Percentiles rank a stretch among this genome's conserved stretches.
Evolutionary conservation across 2,888 invertebrate genomes (phyloP).

Genomic region (Mimumesa dahlbomi): DNA sequence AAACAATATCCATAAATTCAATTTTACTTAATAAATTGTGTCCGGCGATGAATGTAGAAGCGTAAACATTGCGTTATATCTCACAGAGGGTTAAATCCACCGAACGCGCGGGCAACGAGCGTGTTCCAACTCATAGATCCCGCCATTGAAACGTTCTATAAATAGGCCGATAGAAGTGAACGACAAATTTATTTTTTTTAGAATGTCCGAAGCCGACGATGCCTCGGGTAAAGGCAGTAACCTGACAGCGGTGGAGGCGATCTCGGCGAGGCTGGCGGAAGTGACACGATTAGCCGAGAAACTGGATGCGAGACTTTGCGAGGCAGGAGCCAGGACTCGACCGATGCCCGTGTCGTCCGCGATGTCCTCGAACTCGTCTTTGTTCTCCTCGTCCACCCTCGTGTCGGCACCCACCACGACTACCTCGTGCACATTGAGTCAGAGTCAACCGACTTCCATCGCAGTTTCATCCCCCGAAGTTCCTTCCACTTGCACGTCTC

Average conservation of each 20-base stretch:
- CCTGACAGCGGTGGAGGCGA: slow-evolving; percentile 85
- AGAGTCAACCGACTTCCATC: slow-evolving; percentile 11
- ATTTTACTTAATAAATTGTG: too few species aligned
- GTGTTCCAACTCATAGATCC: not conserved
- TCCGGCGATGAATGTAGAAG: too few species aligned
- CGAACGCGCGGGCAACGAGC: too few species aligned
- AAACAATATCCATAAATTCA: too few species aligned
- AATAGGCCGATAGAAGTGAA: slow-evolving; percentile 32
- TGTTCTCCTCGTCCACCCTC: slow-evolving; percentile 45
- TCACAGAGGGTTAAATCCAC: too few species aligned
- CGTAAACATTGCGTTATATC: too few species aligned
- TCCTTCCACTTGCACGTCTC: not conserved
- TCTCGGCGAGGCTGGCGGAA: slow-evolving; percentile 84
- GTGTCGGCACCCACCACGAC: slow-evolving; percentile 26
- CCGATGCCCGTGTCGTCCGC: slow-evolving; percentile 54
- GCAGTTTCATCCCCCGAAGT: slow-evolving; percentile 10
- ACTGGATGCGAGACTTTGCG: slow-evolving; percentile 82
- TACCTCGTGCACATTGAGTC: slow-evolving; percentile 36
- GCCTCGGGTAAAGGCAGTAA: slow-evolving; percentile 76
- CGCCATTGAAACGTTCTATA: slow-evolving; percentile 16
- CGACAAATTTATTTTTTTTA: slow-evolving; percentile 60
- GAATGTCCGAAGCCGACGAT: slow-evolving; percentile 72
- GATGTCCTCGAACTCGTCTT: slow-evolving; percentile 58
- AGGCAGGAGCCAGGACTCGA: slow-evolving; percentile 76
- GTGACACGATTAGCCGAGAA: slow-evolving; percentile 86